These are phyloP conservation scores for Leptinotarsa peninsularis DNA, from an alignment of 2,888 invertebrate species.

Conservation along the genomic window DNA sequence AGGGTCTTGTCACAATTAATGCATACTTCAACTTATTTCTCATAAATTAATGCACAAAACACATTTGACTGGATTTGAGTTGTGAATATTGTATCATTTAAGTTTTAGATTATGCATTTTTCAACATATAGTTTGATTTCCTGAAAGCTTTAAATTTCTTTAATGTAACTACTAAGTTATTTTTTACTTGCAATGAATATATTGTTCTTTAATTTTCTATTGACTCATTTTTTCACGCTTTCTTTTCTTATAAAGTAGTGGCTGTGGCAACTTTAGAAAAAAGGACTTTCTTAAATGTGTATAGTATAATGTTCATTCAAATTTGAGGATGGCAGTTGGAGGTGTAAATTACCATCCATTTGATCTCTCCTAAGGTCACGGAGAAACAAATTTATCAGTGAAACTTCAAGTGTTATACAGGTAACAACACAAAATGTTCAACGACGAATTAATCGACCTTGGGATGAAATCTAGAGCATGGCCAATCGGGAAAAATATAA, in stretches of 20 bases:
- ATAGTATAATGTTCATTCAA: too few species aligned
- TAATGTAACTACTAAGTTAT: not conserved
- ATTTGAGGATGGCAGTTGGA: too few species aligned
- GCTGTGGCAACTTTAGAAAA: not conserved
- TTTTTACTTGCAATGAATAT: not conserved
- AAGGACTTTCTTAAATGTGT: too few species aligned
- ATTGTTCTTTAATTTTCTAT: not conserved
- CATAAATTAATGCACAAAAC: not conserved
- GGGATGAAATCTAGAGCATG: too few species aligned
- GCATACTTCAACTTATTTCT: not conserved
- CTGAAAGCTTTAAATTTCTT: slow-evolving; percentile 39
- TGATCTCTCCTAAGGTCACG: too few species aligned
- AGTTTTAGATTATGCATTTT: not conserved
- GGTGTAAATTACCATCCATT: too few species aligned
- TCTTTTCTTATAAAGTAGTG: not conserved
- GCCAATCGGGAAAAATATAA: too few species aligned
- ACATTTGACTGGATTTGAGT: not conserved
- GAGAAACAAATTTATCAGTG: too few species aligned
- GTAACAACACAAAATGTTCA: too few species aligned
- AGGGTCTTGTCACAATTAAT: too few species aligned
- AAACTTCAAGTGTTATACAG: too few species aligned
- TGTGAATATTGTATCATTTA: not conserved
- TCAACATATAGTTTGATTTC: slow-evolving; percentile 33
- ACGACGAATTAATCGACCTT: too few species aligned
- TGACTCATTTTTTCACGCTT: not conserved